phyloP scores from a whole-genome alignment of 2,888 invertebrate genomes.

The Rapana venosa region DNA sequence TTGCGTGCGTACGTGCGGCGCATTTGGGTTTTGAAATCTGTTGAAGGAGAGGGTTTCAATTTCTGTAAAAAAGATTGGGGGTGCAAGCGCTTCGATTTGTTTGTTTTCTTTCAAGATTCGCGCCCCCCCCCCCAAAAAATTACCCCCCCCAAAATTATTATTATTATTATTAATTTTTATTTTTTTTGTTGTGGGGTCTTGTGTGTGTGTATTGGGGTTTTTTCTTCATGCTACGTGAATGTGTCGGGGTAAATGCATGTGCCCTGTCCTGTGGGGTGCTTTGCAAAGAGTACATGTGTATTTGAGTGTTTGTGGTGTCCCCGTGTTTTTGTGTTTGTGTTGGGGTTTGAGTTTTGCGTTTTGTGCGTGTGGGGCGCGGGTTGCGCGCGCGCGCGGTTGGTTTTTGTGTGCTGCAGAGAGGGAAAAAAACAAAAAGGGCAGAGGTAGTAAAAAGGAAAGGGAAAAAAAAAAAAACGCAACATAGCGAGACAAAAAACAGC shows the following conservation, averaged over 20 bases:
- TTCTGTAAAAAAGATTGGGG: no score
- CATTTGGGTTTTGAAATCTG: no score
- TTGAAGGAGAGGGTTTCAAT: no score
- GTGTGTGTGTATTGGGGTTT: not conserved
- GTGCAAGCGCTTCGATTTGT: no score
- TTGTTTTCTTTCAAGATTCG: no score
- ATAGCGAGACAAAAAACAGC: no score
- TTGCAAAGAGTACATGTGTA: not conserved
- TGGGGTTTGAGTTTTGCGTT: not conserved
- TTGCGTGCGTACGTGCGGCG: no score
- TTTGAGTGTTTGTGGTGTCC: not conserved
- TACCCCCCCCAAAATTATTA: no score
- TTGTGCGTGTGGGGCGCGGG: not conserved
- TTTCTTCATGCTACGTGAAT: not conserved
- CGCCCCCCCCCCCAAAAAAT: no score
- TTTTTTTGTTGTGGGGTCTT: not conserved
- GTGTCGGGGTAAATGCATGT: not conserved
- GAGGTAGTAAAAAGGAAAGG: not conserved
- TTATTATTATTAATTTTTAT: no score
- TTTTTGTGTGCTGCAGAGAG: not conserved
- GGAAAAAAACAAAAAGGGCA: not conserved
- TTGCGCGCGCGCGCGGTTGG: not conserved
- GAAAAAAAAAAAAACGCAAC: not conserved
- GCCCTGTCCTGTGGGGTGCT: not conserved
- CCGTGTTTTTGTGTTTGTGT: not conserved